phyloP scores from a whole-genome alignment of 2,888 invertebrate genomes.

The Philhelius pedissequus region DNA sequence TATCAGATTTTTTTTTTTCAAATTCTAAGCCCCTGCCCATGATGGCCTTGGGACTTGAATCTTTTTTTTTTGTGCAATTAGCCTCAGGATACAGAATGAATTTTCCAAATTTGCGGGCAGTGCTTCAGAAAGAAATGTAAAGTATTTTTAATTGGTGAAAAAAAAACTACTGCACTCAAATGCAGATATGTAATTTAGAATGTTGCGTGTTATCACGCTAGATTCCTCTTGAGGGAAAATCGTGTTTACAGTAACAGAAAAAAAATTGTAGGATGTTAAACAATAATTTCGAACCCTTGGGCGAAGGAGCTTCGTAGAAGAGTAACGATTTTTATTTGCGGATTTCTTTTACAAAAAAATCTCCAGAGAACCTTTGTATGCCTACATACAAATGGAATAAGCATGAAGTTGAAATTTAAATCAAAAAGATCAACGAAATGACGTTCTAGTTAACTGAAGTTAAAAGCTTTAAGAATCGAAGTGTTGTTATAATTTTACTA shows the following conservation, averaged over 20 bases:
- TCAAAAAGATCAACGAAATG: too few species aligned
- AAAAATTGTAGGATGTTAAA: conserved; percentile 43
- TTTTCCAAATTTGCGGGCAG: conserved; percentile 32
- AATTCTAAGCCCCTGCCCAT: not conserved
- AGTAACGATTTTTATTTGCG: conserved; percentile 23
- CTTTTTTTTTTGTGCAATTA: not conserved
- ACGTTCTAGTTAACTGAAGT: too few species aligned
- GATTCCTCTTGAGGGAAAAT: not conserved
- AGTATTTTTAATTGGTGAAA: conserved; percentile 41
- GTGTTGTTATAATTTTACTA: too few species aligned
- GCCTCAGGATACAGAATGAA: conserved; percentile 38
- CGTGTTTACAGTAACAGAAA: conserved; percentile 5
- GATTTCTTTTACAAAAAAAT: too few species aligned
- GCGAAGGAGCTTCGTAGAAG: conserved; percentile 22
- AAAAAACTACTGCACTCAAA: not conserved
- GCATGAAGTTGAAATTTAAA: too few species aligned
- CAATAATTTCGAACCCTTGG: conserved; percentile 44
- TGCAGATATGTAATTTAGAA: conserved; percentile 24
- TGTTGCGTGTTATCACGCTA: conserved; percentile 60
- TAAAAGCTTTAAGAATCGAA: too few species aligned
- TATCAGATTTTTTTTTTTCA: not conserved
- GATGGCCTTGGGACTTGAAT: not conserved
- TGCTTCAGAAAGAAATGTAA: conserved; percentile 1
- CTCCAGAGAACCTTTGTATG: too few species aligned
- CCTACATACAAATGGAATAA: too few species aligned